Conservation (phyloP, 2,797 vertebrate genomes). For the Artibeus lituratus region DNA sequence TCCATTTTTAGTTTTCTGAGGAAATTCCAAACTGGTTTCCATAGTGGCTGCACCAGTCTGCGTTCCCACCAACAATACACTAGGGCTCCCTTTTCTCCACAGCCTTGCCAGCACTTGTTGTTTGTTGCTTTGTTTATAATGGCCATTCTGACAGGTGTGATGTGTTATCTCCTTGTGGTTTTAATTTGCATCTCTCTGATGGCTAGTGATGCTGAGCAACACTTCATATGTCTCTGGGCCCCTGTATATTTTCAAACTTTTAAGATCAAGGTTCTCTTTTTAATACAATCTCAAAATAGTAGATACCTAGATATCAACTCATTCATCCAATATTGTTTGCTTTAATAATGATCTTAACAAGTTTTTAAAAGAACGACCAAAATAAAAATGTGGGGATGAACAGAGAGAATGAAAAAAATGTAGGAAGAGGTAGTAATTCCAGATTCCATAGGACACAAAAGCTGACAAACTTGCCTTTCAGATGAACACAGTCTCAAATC, state of each 20-base stretch:
- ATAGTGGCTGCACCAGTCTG: too few species aligned
- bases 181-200: too few species aligned
- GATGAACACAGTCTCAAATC: background rate
- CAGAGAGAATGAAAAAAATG: background rate
- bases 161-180: too few species aligned
- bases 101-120: too few species aligned
- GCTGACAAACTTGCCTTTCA: background rate
- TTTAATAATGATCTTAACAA: background rate
- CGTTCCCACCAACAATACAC: too few species aligned
- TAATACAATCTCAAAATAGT: background rate
- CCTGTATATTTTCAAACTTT: constrained; percentile 24
- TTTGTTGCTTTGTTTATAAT: too few species aligned
- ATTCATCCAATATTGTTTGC: background rate
- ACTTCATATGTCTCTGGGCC: too few species aligned
- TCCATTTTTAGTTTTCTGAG: too few species aligned
- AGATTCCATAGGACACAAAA: background rate
- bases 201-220: too few species aligned
- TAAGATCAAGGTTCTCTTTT: background rate
- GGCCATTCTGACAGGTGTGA: too few species aligned
- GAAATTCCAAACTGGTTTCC: too few species aligned
- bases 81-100: too few species aligned
- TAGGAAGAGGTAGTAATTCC: background rate
- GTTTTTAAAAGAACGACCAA: background rate
- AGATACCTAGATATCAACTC: background rate
- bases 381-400: background rate